Evolutionary conservation across 2,888 invertebrate genomes (phyloP).

Genomic region (Tribolium freemani): DNA sequence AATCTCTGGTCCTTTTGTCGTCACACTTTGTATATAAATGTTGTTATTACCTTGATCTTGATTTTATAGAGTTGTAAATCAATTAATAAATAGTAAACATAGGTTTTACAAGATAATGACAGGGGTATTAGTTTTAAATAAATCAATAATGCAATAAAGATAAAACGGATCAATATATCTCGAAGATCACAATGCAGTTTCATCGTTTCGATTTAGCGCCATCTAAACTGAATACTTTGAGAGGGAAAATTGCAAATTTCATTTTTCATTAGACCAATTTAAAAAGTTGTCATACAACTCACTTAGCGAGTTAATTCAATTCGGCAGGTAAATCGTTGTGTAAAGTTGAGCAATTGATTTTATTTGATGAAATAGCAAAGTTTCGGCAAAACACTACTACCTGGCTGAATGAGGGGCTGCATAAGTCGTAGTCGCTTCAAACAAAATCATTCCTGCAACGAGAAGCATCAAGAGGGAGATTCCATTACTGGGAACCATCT

Average conservation of each 20-base stretch:
- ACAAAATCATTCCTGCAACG: conserved; percentile 67
- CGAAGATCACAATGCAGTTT: not conserved
- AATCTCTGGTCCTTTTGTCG: too few relatives aligned
- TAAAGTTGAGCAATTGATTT: conserved; percentile 5
- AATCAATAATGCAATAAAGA: conserved; percentile 7
- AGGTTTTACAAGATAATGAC: not conserved
- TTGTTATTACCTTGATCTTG: too few relatives aligned
- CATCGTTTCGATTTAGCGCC: not conserved
- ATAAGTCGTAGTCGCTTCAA: conserved; percentile 56
- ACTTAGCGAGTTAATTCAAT: conserved; percentile 26
- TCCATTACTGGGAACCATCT: conserved; percentile 49
- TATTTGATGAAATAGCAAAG: not conserved
- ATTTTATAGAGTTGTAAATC: not conserved
- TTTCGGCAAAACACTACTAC: conserved; percentile 49
- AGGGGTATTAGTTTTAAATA: not conserved
- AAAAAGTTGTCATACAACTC: conserved; percentile 32
- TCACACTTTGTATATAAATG: too few relatives aligned
- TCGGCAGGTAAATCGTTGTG: conserved; percentile 26
- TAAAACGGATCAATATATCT: not conserved
- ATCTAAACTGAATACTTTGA: not conserved
- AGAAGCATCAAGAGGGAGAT: conserved; percentile 62
- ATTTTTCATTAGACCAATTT: conserved; percentile 37
- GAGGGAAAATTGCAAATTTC: conserved; percentile 12
- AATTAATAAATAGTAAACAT: not conserved
- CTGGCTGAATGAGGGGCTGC: conserved; percentile 60